Percentiles rank a stretch among this genome's conserved stretches.
Evolutionary conservation across 2,797 vertebrate species (phyloP).

Genomic region (Monodelphis domestica): DNA sequence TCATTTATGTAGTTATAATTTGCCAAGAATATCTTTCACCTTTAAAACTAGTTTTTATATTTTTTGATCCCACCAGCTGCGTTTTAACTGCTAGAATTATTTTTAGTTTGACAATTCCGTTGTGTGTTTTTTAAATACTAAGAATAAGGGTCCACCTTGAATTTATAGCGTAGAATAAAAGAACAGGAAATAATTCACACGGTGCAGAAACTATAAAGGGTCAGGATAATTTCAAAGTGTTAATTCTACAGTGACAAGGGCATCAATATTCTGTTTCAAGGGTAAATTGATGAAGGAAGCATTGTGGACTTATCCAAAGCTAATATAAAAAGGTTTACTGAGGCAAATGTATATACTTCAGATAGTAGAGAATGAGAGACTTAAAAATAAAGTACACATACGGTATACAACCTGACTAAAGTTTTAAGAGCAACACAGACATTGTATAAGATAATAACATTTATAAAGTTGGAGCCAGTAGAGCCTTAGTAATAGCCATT

Average conservation of each 20-base stretch:
- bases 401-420: constrained; percentile 45
- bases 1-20: neutral
- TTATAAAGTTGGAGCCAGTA: constrained; percentile 20
- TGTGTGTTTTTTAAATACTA: constrained; percentile 59
- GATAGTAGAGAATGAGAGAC: neutral
- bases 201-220: neutral
- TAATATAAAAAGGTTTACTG: neutral
- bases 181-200: neutral
- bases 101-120: constrained; percentile 40
- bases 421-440: constrained; percentile 43
- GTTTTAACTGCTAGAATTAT: constrained; percentile 54
- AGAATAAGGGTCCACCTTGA: constrained; percentile 34
- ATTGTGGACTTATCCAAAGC: neutral
- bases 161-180: neutral
- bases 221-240: neutral
- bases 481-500: constrained; percentile 39
- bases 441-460: too few relatives aligned
- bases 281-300: neutral
- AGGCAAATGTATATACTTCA: neutral
- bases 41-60: neutral
- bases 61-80: constrained; percentile 26
- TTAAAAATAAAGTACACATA: neutral
- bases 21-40: neutral
- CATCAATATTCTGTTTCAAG: neutral
- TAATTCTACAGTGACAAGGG: neutral